Percentiles rank a stretch among this genome's conserved stretches.
Conservation (phyloP, 2,888 invertebrate genomes). For the Gisinianus flammeolus region DNA sequence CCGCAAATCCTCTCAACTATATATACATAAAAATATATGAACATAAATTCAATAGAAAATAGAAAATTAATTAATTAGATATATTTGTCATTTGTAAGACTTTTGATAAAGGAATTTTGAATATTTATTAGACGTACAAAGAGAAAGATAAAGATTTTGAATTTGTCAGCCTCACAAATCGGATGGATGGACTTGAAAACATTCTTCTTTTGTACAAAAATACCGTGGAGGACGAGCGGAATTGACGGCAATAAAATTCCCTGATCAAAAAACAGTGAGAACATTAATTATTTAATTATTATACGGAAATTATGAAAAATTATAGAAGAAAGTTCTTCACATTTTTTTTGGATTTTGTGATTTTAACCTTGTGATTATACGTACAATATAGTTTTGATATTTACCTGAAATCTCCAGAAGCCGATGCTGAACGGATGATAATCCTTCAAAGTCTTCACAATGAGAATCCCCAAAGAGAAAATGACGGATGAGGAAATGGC, state of each 20-base stretch:
- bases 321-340: no score
- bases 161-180: neutral
- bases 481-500: neutral
- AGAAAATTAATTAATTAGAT: no score
- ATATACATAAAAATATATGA: neutral
- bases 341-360: no score
- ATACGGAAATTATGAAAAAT: no score
- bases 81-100: no score
- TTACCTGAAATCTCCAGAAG: constrained; percentile 24
- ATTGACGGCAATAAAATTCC: constrained; percentile 12
- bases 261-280: no score
- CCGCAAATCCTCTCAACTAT: constrained; percentile 4
- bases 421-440: constrained; percentile 25
- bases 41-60: no score
- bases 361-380: no score
- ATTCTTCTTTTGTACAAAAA: neutral
- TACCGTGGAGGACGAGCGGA: neutral
- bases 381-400: no score
- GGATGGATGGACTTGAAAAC: constrained; percentile 19
- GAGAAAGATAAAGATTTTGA: constrained; percentile 14
- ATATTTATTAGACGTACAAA: neutral
- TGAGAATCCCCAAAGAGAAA: constrained; percentile 17
- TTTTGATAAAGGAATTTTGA: no score
- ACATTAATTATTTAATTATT: no score
- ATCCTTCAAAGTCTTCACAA: constrained; percentile 11